phyloP scores from a whole-genome alignment of 1,140 invertebrate species.

The Trichoplusia ni region DNA sequence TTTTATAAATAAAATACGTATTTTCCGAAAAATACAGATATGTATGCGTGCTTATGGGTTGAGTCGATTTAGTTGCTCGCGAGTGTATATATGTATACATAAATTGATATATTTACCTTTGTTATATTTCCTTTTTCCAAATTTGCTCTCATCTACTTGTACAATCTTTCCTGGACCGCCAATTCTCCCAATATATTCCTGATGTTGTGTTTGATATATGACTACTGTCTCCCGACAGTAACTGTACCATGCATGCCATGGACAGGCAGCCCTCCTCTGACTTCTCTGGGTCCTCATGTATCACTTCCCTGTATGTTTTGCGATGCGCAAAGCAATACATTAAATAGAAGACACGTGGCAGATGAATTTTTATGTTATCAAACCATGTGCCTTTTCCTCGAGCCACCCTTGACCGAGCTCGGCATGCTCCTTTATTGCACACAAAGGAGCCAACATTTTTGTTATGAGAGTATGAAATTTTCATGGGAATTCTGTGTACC shows the following conservation, averaged over 20 bases:
- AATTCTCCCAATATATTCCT: slow-evolving; percentile 4
- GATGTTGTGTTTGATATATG: neutral
- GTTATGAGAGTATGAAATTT: neutral
- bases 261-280: neutral
- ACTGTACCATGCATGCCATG: neutral
- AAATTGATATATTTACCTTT: no score
- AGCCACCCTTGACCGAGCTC: neutral
- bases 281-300: neutral
- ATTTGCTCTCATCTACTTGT: slow-evolving; percentile 29
- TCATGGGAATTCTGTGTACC: no score
- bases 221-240: neutral
- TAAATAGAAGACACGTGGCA: neutral
- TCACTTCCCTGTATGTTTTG: neutral
- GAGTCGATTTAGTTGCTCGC: no score
- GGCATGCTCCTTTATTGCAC: neutral
- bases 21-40: no score
- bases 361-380: neutral
- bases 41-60: no score
- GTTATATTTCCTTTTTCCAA: slow-evolving; percentile 28
- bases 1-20: no score
- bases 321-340: neutral
- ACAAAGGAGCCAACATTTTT: neutral
- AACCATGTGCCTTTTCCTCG: neutral
- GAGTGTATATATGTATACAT: no score
- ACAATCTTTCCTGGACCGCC: slow-evolving; percentile 28